Percentiles rank a stretch among this genome's conserved stretches.
Evolutionary conservation across 2,797 vertebrate species (phyloP).

Genomic region (Hippocampus kuda): DNA sequence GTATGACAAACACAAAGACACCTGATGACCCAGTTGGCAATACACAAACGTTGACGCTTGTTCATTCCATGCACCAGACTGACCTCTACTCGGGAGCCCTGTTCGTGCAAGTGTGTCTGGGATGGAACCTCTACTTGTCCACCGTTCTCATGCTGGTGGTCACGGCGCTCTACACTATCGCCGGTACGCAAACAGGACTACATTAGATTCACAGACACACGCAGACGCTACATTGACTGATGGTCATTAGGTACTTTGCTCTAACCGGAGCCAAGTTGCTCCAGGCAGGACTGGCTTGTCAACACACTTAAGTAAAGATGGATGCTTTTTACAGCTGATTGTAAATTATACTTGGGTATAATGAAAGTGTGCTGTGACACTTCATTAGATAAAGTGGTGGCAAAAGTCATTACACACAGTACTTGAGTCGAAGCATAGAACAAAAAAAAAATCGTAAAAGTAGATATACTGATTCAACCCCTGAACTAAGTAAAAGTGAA

Average conservation of each 20-base stretch:
- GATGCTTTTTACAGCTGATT: not conserved
- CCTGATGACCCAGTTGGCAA: conserved; percentile 1
- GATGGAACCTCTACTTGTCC: conserved; percentile 89
- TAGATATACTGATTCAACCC: too few species aligned
- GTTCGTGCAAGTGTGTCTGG: conserved; percentile 86
- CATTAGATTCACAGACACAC: not conserved
- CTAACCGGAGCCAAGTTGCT: not conserved
- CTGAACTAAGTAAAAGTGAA: too few species aligned
- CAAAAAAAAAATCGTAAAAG: too few species aligned
- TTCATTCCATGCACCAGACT: conserved; percentile 61
- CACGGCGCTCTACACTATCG: conserved; percentile 81
- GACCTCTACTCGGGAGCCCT: conserved; percentile 84
- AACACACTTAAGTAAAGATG: not conserved
- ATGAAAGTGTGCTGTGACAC: not conserved
- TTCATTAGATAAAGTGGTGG: not conserved
- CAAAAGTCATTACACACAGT: not conserved
- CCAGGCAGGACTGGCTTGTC: not conserved
- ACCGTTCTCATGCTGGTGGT: conserved; percentile 77
- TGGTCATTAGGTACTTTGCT: not conserved
- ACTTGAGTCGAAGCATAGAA: too few species aligned
- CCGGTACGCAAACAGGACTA: conserved; percentile 59
- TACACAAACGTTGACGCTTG: not conserved
- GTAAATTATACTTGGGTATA: not conserved
- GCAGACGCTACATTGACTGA: not conserved
- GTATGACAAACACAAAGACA: conserved; percentile 56